These are phyloP conservation scores for Catharus fuscescens DNA, from an alignment of 2,113 vertebrate species.

Conservation along the genomic window DNA sequence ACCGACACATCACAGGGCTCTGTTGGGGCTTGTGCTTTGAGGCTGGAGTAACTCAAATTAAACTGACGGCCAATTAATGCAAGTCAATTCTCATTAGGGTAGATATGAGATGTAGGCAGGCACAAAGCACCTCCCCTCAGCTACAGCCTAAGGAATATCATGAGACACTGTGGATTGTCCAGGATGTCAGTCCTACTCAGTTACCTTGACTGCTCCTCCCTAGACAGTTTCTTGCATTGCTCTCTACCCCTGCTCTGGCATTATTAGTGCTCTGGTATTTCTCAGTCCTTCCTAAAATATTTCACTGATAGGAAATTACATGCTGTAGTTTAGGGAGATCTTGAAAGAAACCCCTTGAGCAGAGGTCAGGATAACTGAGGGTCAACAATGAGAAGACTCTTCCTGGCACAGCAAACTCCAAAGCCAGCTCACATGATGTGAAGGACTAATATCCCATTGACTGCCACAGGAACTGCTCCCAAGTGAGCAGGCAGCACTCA, in stretches of 20 bases:
- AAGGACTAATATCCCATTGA: not conserved
- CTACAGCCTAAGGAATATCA: not conserved
- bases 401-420: not conserved
- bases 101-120: not conserved
- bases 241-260: not conserved
- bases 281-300: not conserved
- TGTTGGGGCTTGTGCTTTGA: not conserved
- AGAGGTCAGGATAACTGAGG: not conserved
- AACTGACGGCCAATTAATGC: not conserved
- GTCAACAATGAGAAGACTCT: not conserved
- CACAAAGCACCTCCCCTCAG: not conserved
- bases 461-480: not conserved
- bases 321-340: not conserved
- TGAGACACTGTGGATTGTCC: not conserved
- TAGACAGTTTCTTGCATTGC: not conserved
- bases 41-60: not conserved
- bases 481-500: not conserved
- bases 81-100: not conserved
- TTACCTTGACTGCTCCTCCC: not conserved
- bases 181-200: not conserved
- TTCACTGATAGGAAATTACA: not conserved
- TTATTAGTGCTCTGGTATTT: not conserved
- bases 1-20: not conserved
- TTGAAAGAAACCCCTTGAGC: not conserved
- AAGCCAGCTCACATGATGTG: rapidly evolving